These are phyloP conservation scores for Xestobium rufovillosum DNA, from an alignment of 2,888 invertebrate species.

Conservation along the genomic window DNA sequence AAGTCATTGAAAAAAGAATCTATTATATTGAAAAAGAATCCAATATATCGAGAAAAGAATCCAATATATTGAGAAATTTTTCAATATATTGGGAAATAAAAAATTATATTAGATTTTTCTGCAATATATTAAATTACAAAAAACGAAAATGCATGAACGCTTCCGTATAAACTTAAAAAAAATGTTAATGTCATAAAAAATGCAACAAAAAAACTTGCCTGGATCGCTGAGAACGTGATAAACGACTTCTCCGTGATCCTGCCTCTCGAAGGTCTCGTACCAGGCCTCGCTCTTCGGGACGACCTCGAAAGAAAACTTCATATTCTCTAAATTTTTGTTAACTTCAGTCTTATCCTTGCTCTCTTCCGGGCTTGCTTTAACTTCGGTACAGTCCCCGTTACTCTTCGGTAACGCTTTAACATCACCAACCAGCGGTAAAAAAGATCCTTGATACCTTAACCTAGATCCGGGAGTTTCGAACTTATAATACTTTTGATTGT, in stretches of 20 bases:
- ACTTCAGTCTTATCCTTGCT: constrained; percentile 28
- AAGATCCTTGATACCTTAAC: constrained; percentile 41
- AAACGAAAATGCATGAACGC: too few species aligned
- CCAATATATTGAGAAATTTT: too few species aligned
- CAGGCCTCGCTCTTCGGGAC: constrained; percentile 68
- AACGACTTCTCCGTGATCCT: constrained; percentile 62
- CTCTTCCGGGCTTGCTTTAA: constrained; percentile 16
- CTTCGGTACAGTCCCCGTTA: constrained; percentile 31
- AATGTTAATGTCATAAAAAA: too few species aligned
- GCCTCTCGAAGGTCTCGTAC: constrained; percentile 70
- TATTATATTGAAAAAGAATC: too few species aligned
- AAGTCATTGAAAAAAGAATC: too few species aligned
- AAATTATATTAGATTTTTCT: too few species aligned
- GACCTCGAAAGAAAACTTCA: constrained; percentile 68
- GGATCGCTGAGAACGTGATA: too few species aligned
- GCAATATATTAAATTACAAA: too few species aligned
- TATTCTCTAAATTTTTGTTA: constrained; percentile 50
- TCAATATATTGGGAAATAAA: too few species aligned
- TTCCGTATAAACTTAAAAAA: too few species aligned
- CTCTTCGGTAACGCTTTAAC: constrained; percentile 27
- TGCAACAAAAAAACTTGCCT: too few species aligned
- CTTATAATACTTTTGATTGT: constrained; percentile 53
- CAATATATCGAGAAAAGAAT: too few species aligned
- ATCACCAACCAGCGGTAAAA: constrained; percentile 29
- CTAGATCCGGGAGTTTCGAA: constrained; percentile 46